These are phyloP conservation scores for Symphodus melops DNA, from an alignment of 2,113 vertebrate genomes.

Conservation along the genomic window DNA sequence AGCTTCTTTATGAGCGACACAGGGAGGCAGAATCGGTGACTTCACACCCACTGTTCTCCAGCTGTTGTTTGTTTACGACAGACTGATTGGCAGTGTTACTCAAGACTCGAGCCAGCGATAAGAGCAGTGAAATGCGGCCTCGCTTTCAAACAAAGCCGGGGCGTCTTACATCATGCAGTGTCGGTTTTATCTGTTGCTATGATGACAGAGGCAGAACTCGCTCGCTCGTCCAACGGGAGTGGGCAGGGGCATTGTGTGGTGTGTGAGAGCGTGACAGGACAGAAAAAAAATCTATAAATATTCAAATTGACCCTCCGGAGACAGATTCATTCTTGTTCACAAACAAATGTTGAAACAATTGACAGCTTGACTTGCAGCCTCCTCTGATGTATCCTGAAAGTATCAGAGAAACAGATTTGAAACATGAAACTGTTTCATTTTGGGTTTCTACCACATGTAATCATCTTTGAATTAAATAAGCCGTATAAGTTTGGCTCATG, in stretches of 20 bases:
- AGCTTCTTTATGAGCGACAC: constrained; percentile 22
- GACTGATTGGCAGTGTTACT: constrained; percentile 15
- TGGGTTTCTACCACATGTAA: neutral
- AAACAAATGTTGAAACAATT: too few relatives aligned
- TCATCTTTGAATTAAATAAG: too few relatives aligned
- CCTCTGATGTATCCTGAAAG: neutral
- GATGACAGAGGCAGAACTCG: constrained; percentile 20
- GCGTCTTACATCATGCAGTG: constrained; percentile 19
- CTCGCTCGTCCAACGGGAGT: constrained; percentile 5
- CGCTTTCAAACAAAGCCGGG: constrained; percentile 22
- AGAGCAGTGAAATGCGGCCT: constrained; percentile 24
- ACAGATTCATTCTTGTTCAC: too few relatives aligned
- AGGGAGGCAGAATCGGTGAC: constrained; percentile 31
- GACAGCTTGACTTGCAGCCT: too few relatives aligned
- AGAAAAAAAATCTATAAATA: neutral
- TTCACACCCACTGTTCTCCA: constrained; percentile 48
- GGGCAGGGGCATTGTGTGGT: neutral
- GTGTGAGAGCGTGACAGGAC: constrained; percentile 2
- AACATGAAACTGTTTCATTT: neutral
- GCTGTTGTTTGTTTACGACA: constrained; percentile 53
- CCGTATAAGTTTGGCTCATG: too few relatives aligned
- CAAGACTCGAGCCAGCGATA: constrained; percentile 4
- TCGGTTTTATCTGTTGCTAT: constrained; percentile 22
- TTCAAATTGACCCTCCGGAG: too few relatives aligned
- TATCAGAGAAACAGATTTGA: neutral